phyloP scores from a whole-genome alignment of 2,113 vertebrate species.

The Gila orcuttii region DNA sequence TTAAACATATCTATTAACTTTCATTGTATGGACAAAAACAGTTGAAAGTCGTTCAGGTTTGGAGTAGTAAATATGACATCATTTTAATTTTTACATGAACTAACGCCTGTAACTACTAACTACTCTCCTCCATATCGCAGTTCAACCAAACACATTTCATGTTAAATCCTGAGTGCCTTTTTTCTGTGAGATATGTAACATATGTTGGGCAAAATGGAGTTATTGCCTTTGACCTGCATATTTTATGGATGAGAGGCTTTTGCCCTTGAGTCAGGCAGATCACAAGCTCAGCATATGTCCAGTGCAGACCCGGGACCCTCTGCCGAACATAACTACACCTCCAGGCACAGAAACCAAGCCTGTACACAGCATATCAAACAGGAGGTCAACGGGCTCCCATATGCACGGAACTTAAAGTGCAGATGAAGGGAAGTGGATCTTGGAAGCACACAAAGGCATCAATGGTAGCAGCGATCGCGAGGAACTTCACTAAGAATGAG shows the following conservation, averaged over 20 bases:
- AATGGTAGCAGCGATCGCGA: not conserved
- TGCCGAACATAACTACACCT: conserved; percentile 49
- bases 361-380: conserved; percentile 34
- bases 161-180: not conserved
- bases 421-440: conserved; percentile 26
- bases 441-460: conserved; percentile 26
- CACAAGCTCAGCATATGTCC: conserved; percentile 60
- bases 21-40: not conserved
- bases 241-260: conserved; percentile 56
- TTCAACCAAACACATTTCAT: not conserved
- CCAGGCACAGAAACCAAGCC: conserved; percentile 35
- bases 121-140: not conserved
- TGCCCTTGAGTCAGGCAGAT: conserved; percentile 54
- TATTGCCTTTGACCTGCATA: conserved; percentile 55
- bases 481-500: conserved; percentile 29
- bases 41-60: not conserved
- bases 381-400: conserved; percentile 35
- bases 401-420: conserved; percentile 40
- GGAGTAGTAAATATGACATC: not conserved
- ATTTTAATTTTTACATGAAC: not conserved
- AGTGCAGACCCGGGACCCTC: conserved; percentile 44
- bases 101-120: not conserved
- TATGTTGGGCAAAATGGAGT: conserved; percentile 38
- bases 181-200: conserved; percentile 44
- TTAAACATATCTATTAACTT: not conserved